These are phyloP conservation scores for Leuciscus waleckii DNA, from an alignment of 2,797 vertebrate species.

Conservation along the genomic window DNA sequence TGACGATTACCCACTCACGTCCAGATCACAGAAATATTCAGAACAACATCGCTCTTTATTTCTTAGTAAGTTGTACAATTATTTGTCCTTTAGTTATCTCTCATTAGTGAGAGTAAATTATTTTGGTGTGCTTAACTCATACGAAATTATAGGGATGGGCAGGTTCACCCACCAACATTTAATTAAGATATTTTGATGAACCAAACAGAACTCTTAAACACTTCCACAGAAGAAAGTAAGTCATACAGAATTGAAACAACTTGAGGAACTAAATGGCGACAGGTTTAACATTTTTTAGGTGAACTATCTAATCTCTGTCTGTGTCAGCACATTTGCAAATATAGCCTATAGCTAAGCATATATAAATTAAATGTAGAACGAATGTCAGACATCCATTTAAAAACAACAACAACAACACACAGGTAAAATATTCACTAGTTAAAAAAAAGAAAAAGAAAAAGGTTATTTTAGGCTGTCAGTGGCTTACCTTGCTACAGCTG, in stretches of 20 bases:
- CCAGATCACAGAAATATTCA: neutral
- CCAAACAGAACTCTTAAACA: neutral
- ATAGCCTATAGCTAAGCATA: neutral
- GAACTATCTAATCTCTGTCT: neutral
- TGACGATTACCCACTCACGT: no score
- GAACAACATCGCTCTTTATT: neutral
- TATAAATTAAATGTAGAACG: neutral
- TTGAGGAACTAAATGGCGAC: neutral
- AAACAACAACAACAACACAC: neutral
- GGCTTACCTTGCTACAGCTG: constrained; percentile 42
- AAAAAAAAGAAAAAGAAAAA: no score
- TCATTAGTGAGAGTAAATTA: neutral
- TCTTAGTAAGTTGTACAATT: neutral
- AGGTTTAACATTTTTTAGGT: neutral
- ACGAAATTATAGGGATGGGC: neutral
- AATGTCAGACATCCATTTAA: neutral
- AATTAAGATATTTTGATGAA: neutral
- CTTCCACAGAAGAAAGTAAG: neutral
- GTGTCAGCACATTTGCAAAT: neutral
- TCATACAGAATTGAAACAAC: neutral
- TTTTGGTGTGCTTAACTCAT: neutral
- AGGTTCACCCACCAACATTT: neutral
- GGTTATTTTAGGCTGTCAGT: neutral
- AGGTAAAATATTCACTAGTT: neutral
- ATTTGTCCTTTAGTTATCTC: neutral